Conservation (phyloP, 2,113 vertebrate genomes). For the Myiozetetes cayanensis region DNA sequence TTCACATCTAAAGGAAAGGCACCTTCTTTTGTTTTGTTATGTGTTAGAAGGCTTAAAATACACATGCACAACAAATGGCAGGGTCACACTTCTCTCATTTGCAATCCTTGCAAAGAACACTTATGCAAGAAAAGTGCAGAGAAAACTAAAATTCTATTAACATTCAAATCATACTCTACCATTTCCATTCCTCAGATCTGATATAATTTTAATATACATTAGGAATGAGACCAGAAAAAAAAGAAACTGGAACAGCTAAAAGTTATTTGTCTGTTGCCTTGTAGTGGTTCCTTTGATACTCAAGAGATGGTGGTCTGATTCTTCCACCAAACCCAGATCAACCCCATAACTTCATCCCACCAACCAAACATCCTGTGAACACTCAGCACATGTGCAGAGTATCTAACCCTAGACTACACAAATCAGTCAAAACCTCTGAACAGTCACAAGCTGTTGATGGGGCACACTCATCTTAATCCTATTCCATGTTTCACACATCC, state of each 20-base stretch:
- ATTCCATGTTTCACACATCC: neutral
- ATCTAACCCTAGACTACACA: neutral
- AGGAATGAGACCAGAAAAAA: neutral
- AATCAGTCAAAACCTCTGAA: neutral
- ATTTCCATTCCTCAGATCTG: constrained; percentile 44
- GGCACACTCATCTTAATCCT: neutral
- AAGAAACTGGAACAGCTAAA: neutral
- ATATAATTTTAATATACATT: constrained; percentile 28
- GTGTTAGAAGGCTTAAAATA: constrained; percentile 52
- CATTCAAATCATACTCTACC: constrained; percentile 29
- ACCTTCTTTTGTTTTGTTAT: constrained; percentile 41
- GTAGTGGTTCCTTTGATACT: neutral
- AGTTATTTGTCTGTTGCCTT: neutral
- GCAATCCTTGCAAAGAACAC: constrained; percentile 21
- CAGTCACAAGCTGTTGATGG: neutral
- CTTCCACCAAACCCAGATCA: neutral
- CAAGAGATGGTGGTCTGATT: neutral
- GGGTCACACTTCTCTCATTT: neutral
- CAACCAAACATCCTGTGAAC: neutral
- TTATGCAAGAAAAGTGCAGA: neutral
- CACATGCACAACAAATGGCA: constrained; percentile 19
- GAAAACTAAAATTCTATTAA: constrained; percentile 44
- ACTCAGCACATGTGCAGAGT: neutral
- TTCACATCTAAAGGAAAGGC: constrained; percentile 46
- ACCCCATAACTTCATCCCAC: neutral